Evolutionary conservation across 1,140 invertebrate species (phyloP).

Genomic region (Nasonia vitripennis): DNA sequence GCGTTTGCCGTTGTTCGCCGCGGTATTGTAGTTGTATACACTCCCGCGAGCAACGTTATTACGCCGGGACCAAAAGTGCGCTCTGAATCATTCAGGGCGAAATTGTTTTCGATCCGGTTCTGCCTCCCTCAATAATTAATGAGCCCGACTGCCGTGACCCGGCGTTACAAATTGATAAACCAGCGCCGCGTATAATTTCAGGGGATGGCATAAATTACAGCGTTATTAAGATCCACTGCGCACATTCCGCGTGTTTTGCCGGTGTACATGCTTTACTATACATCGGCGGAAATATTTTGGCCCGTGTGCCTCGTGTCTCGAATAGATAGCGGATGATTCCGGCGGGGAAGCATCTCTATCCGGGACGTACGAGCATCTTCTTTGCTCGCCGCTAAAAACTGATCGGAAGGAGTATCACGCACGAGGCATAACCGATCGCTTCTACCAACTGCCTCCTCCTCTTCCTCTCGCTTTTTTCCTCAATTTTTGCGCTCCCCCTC

Average conservation of each 20-base stretch:
- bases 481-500: slow-evolving; percentile 4
- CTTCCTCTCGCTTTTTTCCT: not conserved
- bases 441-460: not conserved
- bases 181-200: not conserved
- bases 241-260: not conserved
- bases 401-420: slow-evolving; percentile 68
- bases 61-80: not conserved
- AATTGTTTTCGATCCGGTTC: not conserved
- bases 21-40: no score
- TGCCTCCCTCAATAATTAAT: no score
- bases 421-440: slow-evolving; percentile 65
- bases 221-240: no score
- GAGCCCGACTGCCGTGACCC: no score
- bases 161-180: no score
- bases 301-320: slow-evolving; percentile 45
- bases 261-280: not conserved
- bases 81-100: not conserved
- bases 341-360: slow-evolving; percentile 45
- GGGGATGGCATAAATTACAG: no score
- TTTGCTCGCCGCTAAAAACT: slow-evolving; percentile 30
- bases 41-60: not conserved
- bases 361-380: slow-evolving; percentile 41
- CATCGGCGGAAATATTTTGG: slow-evolving; percentile 58
- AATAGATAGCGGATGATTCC: slow-evolving; percentile 54
- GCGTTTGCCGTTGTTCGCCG: not conserved